Evolutionary conservation across 2,888 invertebrate species (phyloP).

Genomic region (Rhorus exstirpatorius): DNA sequence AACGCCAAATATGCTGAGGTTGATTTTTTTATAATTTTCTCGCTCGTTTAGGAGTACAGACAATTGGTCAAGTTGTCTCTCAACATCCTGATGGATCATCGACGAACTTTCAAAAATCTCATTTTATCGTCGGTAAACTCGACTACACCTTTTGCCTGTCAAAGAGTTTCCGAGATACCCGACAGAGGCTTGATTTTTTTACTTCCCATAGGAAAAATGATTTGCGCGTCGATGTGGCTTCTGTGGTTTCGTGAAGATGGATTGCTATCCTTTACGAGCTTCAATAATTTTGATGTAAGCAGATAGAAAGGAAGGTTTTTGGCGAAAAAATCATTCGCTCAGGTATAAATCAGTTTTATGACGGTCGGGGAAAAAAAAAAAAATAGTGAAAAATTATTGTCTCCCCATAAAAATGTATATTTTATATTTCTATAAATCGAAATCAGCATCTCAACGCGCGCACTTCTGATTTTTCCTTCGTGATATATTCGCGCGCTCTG

Average conservation of each 20-base stretch:
- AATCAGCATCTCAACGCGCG: no score
- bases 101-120: conserved; percentile 5
- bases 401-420: no score
- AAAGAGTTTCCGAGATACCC: conserved; percentile 4
- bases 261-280: background rate
- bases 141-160: conserved; percentile 22
- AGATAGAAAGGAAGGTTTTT: background rate
- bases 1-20: conserved; percentile 1
- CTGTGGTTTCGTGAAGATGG: no score
- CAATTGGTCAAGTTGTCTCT: background rate
- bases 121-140: conserved; percentile 42
- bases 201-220: conserved; percentile 1
- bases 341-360: background rate
- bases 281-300: background rate
- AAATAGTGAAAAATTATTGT: no score
- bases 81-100: conserved; percentile 1
- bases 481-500: conserved; percentile 13
- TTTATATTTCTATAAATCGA: no score
- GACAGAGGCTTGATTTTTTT: background rate
- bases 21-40: conserved; percentile 10
- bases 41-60: background rate
- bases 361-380: background rate
- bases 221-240: conserved; percentile 1
- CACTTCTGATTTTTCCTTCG: conserved; percentile 33
- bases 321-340: background rate